These are phyloP conservation scores for Callorhinus ursinus DNA, from an alignment of 2,113 vertebrate genomes.

Conservation along the genomic window DNA sequence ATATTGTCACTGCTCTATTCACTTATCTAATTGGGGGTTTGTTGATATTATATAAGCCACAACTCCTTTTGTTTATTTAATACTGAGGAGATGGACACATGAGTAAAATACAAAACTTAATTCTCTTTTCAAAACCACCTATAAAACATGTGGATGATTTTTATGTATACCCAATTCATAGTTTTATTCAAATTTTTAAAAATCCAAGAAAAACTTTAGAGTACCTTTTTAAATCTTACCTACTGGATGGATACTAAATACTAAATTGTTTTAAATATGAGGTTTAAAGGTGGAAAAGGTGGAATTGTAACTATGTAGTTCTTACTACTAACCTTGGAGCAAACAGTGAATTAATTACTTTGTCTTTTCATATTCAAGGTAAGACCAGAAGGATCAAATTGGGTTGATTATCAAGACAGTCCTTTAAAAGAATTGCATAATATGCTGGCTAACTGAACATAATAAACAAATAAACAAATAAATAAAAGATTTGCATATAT, in stretches of 20 bases:
- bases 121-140: not conserved
- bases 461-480: too few species aligned
- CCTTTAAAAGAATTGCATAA: not conserved
- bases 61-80: not conserved
- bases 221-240: not conserved
- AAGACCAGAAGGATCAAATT: not conserved
- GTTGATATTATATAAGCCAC: not conserved
- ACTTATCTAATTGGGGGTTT: not conserved
- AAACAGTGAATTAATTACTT: not conserved
- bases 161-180: not conserved
- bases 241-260: not conserved
- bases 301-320: not conserved
- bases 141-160: not conserved
- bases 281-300: not conserved
- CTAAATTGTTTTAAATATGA: not conserved
- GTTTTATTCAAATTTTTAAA: not conserved
- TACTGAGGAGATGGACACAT: not conserved
- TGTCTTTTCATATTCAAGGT: not conserved
- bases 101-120: not conserved
- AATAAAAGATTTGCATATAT: not conserved
- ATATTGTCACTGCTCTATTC: not conserved
- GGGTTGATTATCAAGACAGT: not conserved
- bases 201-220: not conserved
- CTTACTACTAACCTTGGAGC: not conserved
- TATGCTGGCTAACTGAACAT: not conserved